These are phyloP conservation scores for Atrichornis clamosus DNA, from an alignment of 2,113 vertebrate species.

Conservation along the genomic window DNA sequence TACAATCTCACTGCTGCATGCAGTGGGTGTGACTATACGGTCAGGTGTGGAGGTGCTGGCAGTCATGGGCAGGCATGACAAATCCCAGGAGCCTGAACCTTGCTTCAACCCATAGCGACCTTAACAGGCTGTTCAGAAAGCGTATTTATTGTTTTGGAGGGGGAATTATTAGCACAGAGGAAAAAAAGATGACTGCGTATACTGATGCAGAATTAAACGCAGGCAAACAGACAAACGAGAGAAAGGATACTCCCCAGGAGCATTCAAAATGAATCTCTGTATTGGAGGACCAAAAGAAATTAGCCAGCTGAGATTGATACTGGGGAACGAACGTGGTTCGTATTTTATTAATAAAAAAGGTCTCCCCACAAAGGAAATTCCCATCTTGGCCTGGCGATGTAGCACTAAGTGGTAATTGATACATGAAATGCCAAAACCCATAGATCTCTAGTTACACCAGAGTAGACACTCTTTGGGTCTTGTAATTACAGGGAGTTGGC, in stretches of 20 bases:
- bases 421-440: not conserved
- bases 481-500: slow-evolving; percentile 44
- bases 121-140: not conserved
- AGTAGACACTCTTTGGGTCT: slow-evolving; percentile 21
- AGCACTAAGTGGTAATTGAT: slow-evolving; percentile 47
- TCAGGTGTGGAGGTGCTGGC: not conserved
- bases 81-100: not conserved
- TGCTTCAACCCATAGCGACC: not conserved
- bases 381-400: not conserved
- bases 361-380: slow-evolving; percentile 49
- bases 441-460: slow-evolving; percentile 17
- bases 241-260: not conserved
- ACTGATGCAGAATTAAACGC: not conserved
- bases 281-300: not conserved
- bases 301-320: not conserved
- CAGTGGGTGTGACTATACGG: not conserved
- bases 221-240: not conserved
- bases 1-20: not conserved
- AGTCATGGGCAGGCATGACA: not conserved
- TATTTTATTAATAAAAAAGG: slow-evolving; percentile 52
- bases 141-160: not conserved
- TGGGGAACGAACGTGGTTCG: not conserved
- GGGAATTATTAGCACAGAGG: not conserved
- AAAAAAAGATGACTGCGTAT: not conserved
- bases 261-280: not conserved